A percentile compares a stretch with the other conserved stretches of the same genome.
Conservation (phyloP, 1,140 invertebrate species). For the Heliconius melpomene region DNA sequence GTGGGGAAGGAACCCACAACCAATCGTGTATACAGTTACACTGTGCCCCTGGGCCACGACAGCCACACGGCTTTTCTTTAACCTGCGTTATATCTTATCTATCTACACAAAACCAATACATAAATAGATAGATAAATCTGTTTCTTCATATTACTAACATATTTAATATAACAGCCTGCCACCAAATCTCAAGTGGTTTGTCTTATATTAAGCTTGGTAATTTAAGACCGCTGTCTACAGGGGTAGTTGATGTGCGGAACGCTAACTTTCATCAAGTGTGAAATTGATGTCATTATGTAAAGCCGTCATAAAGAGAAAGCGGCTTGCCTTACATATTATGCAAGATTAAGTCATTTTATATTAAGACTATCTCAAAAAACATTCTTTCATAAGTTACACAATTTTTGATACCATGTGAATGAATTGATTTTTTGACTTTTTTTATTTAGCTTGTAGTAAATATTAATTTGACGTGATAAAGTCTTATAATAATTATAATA, state of each 20-base stretch:
- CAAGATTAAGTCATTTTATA: neutral
- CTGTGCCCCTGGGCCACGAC: no score
- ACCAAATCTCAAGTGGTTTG: slow-evolving; percentile 17
- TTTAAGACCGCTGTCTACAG: slow-evolving; percentile 18
- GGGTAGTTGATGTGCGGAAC: slow-evolving; percentile 20
- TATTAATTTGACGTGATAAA: no score
- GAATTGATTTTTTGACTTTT: no score
- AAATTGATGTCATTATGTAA: slow-evolving; percentile 32
- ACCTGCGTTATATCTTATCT: no score
- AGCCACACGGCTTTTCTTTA: no score
- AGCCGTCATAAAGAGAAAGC: slow-evolving; percentile 11
- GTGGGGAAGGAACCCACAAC: no score
- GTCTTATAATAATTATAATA: no score
- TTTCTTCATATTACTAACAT: neutral
- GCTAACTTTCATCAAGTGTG: slow-evolving; percentile 20
- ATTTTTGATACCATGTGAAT: no score
- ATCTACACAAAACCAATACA: no score
- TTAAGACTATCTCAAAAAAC: neutral
- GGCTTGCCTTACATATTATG: neutral
- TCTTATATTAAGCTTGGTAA: slow-evolving; percentile 11
- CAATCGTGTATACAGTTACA: no score
- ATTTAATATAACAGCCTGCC: neutral
- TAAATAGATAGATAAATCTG: neutral
- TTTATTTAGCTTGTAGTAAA: no score
- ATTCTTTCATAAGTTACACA: neutral